phyloP scores from a whole-genome alignment of 2,888 invertebrate genomes.

The Drosophila falleni region DNA sequence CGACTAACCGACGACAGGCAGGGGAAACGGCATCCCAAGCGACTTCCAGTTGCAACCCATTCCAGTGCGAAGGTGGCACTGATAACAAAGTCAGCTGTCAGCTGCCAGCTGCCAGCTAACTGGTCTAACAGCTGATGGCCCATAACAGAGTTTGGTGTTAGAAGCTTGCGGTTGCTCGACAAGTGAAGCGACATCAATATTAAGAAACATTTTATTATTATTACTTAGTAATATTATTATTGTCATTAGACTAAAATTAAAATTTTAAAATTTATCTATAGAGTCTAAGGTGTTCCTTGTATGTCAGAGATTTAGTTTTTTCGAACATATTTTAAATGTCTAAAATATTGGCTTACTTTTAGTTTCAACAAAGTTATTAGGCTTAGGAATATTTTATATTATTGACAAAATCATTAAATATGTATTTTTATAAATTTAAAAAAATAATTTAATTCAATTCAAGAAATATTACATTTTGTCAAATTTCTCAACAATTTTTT shows the following conservation, averaged over 20 bases:
- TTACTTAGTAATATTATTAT: background rate
- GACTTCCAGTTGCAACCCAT: constrained; percentile 72
- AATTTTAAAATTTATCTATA: too few relatives aligned
- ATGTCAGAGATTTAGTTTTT: too few relatives aligned
- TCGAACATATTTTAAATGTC: too few relatives aligned
- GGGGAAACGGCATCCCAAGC: constrained; percentile 12
- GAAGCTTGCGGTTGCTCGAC: background rate
- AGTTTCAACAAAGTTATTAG: too few relatives aligned
- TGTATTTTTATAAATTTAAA: too few relatives aligned
- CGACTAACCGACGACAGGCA: constrained; percentile 23
- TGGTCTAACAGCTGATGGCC: constrained; percentile 63
- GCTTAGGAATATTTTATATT: too few relatives aligned
- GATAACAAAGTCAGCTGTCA: constrained; percentile 65
- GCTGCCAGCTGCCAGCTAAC: constrained; percentile 31
- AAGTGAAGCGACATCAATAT: background rate
- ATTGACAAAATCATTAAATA: too few relatives aligned
- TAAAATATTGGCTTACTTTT: too few relatives aligned
- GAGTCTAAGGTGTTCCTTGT: too few relatives aligned
- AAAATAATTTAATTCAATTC: too few relatives aligned
- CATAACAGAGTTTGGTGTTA: background rate
- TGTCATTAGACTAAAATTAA: background rate
- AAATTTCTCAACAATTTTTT: too few relatives aligned
- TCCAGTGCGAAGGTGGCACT: constrained; percentile 48
- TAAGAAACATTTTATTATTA: background rate
- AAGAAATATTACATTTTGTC: too few relatives aligned